Evolutionary conservation across 2,888 invertebrate genomes (phyloP), one percentile per base, ranked within the genome.

Genomic region (Heliconius cydno): DNA sequence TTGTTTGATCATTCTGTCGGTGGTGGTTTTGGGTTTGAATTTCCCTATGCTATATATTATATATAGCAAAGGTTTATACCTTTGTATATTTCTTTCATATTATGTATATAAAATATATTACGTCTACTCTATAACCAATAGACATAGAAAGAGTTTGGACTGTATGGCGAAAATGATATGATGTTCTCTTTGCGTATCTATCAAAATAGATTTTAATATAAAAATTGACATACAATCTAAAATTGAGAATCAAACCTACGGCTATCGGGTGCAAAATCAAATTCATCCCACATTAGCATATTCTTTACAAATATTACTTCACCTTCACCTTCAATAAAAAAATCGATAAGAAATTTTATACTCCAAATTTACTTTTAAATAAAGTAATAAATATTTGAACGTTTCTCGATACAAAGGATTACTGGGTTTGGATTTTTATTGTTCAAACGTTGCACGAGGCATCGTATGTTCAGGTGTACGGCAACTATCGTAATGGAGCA

Each of bases 331-430:
- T n/a, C 12, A 65, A 65, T 2, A 25, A 66, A 7, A 66, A 30
- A 30, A 66, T 30, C 19, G 19, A 30, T 66, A 66, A 66, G 66
- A 66, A 66, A 22, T 25, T 66, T 66, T 7, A 34, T 34, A 10
- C 22, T 34, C 67, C 30, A 34, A 30, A 67, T 67, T 67, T 67
- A 67, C 34, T 67, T 67, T 67, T 67, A 67, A 67, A 67, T 67
- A 67, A 67, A 67, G 67, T 67, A 30, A 67, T 67, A 67, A 67
- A 67, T 67, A 67, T 67, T 67, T 67, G 67, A 67, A 67, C 67
- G 67, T 67, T 34, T 67, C 67, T 67, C 67, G 67, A 67, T 67
- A 67, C 67, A 67, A 67, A 67, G 67, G 67, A 67, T 67, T 67
- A 67, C 34, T 67, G 30, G 19, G 34, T 67, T 34, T 22, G 30